Conservation (phyloP, 2,113 vertebrate genomes). For the Phaetusa simplex region DNA sequence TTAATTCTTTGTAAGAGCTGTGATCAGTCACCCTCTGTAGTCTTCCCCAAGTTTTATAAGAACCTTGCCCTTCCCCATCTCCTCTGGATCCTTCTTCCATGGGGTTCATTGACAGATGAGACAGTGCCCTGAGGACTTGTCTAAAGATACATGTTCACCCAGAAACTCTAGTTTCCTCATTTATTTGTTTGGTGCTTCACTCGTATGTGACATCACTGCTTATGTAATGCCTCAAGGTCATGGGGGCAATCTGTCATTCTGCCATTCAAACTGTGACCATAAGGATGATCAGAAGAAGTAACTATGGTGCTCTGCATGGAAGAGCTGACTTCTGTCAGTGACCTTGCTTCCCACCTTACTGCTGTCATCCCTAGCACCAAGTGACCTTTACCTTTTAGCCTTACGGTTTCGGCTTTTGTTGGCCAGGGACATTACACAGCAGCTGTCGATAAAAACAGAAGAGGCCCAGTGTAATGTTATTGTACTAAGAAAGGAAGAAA, state of each 20-base stretch:
- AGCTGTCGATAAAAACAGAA: background rate
- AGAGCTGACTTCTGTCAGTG: background rate
- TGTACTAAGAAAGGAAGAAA: background rate
- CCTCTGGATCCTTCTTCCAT: background rate
- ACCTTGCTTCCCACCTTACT: background rate
- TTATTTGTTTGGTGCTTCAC: background rate
- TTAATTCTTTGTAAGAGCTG: background rate
- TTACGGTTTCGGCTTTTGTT: background rate
- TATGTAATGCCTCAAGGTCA: background rate
- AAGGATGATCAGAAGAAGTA: background rate
- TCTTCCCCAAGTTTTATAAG: background rate
- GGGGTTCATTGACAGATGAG: background rate
- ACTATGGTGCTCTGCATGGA: background rate
- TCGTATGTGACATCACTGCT: background rate
- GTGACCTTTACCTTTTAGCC: background rate
- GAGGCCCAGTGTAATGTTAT: background rate
- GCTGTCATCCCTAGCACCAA: background rate
- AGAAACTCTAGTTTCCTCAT: background rate
- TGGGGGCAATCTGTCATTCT: background rate
- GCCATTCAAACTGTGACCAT: background rate
- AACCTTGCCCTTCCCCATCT: background rate
- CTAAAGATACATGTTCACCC: background rate
- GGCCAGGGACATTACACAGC: background rate
- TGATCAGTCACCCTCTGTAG: background rate
- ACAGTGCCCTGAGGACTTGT: rapidly evolving